Base-by-base conservation (phyloP, 2,113 vertebrate species). In the Aegithalos caudatus region DNA sequence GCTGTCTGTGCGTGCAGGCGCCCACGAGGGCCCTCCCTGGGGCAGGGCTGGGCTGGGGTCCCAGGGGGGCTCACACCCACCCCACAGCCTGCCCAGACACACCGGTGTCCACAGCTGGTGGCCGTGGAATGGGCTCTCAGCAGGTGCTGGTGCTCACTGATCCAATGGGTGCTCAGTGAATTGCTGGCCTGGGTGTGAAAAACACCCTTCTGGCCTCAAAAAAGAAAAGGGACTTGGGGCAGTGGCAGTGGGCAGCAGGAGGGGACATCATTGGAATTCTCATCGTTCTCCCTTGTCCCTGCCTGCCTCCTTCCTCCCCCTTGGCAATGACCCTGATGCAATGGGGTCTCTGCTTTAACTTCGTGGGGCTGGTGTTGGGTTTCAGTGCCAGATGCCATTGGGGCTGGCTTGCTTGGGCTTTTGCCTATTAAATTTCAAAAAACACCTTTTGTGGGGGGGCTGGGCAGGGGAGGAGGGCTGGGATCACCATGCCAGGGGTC, bases 331-430 rank as follows among this genome's bases (percentile, higher is more conserved):
- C 81, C 53, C 62, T 40, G 77, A 6, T 20, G 78, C n/a, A 18
- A 0, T 19, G 71, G 80, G 89, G 78, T n/a, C 74, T 77, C 86
- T n/a, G 78, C 70, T 85, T 58, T 38, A 66, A 64, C 84, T 74
- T 48, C 18, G 18, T 11, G 71, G 81, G 71, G 78, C 70, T 71
- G 84, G 89, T 77, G 67, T 86, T 92, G 79, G 88, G 53, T 95
- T 95, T 90, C 90, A 70, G 72, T 65, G 85, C 91, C 89, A 86
- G 95, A 86, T 90, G 92, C 92, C 95, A 31, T 27, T 12, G 22
- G 29, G 81, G 11, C 61, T 86, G 89, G 9, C 56, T 88, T 19
- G 35, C 81, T 56, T 3, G 81, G 84, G 54, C 51, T 92, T 87
- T 76, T 72, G 57, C 65, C 54, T 95, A 77, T 92, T 90, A 81